phyloP scores from a whole-genome alignment of 2,888 invertebrate species.

The Trissoscelio sp. region DNA sequence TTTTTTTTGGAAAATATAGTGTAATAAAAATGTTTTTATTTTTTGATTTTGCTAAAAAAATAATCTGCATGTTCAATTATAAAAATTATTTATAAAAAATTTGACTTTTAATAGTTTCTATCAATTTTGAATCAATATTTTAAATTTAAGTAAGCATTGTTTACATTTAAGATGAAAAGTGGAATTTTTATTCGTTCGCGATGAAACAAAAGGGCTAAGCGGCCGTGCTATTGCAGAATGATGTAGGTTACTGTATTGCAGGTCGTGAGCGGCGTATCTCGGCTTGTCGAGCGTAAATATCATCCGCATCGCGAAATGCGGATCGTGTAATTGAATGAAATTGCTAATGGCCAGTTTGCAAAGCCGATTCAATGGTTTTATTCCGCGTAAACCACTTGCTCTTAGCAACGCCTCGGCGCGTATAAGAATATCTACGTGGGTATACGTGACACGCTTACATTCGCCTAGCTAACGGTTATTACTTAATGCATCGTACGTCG shows the following conservation, averaged over 20 bases:
- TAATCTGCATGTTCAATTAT: no score
- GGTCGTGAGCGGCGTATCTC: slow-evolving; percentile 63
- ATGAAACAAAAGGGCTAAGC: slow-evolving; percentile 33
- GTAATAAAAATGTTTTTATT: no score
- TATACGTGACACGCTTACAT: slow-evolving; percentile 68
- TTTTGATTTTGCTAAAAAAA: no score
- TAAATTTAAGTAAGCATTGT: no score
- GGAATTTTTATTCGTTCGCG: no score
- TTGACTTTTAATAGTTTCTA: no score
- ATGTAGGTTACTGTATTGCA: slow-evolving; percentile 65
- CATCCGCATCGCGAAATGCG: slow-evolving; percentile 77
- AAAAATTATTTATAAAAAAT: no score
- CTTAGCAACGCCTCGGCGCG: slow-evolving; percentile 69
- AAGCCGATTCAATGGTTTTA: slow-evolving; percentile 71
- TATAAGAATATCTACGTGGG: slow-evolving; percentile 65
- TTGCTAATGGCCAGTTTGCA: slow-evolving; percentile 76
- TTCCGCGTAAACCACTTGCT: slow-evolving; percentile 70
- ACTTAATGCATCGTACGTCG: slow-evolving; percentile 65
- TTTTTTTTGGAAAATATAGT: no score
- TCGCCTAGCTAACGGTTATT: slow-evolving; percentile 69
- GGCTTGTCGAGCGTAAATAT: slow-evolving; percentile 78
- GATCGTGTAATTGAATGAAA: slow-evolving; percentile 79
- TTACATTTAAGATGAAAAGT: no score
- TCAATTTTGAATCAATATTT: no score
- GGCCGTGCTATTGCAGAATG: slow-evolving; percentile 25